These are phyloP conservation scores for Rhadinocentrus ornatus DNA, from an alignment of 2,797 vertebrate genomes.

Conservation along the genomic window DNA sequence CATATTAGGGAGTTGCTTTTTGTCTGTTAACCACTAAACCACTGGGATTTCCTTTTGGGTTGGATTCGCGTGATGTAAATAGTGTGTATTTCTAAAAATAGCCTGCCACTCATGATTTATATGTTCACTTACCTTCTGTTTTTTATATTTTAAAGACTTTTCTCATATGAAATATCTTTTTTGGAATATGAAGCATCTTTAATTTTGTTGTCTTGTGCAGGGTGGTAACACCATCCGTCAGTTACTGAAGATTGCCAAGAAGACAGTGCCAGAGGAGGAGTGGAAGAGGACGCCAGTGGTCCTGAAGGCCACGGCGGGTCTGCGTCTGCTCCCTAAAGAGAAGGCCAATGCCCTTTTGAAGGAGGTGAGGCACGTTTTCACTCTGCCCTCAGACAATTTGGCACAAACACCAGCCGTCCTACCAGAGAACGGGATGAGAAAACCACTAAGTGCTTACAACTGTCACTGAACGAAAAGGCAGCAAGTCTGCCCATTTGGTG, in stretches of 20 bases:
- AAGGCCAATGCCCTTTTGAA: constrained; percentile 90
- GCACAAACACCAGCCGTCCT: constrained; percentile 66
- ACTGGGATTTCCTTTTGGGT: constrained; percentile 55
- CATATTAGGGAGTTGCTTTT: constrained; percentile 50
- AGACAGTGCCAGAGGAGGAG: constrained; percentile 88
- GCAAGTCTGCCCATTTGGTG: constrained; percentile 75
- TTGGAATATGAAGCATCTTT: constrained; percentile 11
- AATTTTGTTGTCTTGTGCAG: constrained; percentile 70
- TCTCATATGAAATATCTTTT: not conserved
- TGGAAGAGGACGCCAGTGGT: constrained; percentile 94
- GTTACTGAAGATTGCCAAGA: constrained; percentile 90
- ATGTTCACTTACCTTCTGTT: not conserved
- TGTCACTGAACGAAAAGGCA: constrained; percentile 73
- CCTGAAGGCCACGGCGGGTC: constrained; percentile 95
- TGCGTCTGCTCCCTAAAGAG: constrained; percentile 90
- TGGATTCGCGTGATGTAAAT: constrained; percentile 63
- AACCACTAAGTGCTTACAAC: constrained; percentile 83
- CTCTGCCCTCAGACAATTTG: constrained; percentile 77
- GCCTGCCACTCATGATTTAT: constrained; percentile 1
- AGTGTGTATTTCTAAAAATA: constrained; percentile 61
- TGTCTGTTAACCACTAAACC: constrained; percentile 53
- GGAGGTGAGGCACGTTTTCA: constrained; percentile 84
- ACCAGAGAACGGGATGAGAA: constrained; percentile 74
- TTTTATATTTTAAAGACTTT: not conserved
- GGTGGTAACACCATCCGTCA: constrained; percentile 89